A percentile compares a stretch with the other conserved stretches of the same genome.
These are phyloP conservation scores for Muschampia plurimacula DNA, from an alignment of 2,888 invertebrate genomes.

Conservation along the genomic window DNA sequence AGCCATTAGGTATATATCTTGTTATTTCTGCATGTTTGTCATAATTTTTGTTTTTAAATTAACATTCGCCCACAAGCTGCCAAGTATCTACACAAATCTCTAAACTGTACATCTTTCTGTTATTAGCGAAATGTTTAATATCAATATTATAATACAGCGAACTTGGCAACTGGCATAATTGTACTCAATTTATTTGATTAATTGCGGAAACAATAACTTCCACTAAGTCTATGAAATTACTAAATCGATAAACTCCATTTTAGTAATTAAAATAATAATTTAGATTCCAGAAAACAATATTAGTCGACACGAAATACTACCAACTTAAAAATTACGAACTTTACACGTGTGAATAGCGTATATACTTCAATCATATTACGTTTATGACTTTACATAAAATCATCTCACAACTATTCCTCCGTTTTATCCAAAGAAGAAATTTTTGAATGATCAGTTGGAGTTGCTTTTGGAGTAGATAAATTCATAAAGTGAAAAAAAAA, in stretches of 20 bases:
- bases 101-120: constrained; percentile 5
- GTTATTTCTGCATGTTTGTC: constrained; percentile 26
- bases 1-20: constrained; percentile 44
- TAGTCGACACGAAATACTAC: constrained; percentile 2
- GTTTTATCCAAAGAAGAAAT: not conserved
- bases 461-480: not conserved
- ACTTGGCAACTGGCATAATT: constrained; percentile 11
- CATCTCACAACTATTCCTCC: constrained; percentile 2
- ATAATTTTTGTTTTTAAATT: constrained; percentile 21
- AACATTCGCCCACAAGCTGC: constrained; percentile 1
- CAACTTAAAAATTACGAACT: constrained; percentile 13
- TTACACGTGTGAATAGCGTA: not conserved
- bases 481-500: not conserved
- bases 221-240: not conserved
- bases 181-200: constrained; percentile 2
- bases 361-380: not conserved
- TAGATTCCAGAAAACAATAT: constrained; percentile 2
- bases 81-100: constrained; percentile 16
- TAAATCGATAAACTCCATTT: constrained; percentile 17
- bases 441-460: not conserved
- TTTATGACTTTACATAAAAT: not conserved
- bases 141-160: not conserved
- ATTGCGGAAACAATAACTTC: not conserved
- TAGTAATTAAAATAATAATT: constrained; percentile 24
- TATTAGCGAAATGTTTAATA: constrained; percentile 6